These are phyloP conservation scores for Dryobates pubescens DNA, from an alignment of 2,797 vertebrate species.

Conservation along the genomic window DNA sequence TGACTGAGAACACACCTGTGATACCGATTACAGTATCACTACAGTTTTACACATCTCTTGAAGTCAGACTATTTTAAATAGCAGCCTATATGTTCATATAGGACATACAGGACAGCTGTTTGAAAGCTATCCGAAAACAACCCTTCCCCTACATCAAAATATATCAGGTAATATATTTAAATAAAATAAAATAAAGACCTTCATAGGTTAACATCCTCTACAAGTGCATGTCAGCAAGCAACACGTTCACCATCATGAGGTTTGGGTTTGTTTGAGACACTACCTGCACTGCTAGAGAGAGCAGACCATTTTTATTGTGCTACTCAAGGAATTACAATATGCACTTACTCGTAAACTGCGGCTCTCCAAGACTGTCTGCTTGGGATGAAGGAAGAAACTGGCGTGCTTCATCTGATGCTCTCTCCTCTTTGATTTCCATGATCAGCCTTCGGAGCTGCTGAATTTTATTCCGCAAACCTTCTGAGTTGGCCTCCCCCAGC, in stretches of 20 bases:
- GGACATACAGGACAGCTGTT: background rate
- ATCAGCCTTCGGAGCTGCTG: conserved; percentile 47
- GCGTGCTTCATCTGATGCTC: conserved; percentile 72
- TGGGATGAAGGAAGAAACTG: conserved; percentile 76
- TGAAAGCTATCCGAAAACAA: no score
- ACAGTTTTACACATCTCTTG: background rate
- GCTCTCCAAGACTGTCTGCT: conserved; percentile 55
- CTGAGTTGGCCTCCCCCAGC: conserved; percentile 43
- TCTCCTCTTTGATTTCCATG: conserved; percentile 83
- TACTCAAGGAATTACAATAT: background rate
- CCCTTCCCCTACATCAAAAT: background rate
- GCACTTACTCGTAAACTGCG: conserved; percentile 78
- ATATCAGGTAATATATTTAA: background rate
- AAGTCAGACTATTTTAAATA: background rate
- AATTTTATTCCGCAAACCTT: conserved; percentile 61
- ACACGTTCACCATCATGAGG: background rate
- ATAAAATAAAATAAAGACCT: background rate
- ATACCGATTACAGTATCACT: background rate
- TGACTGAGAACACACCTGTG: background rate
- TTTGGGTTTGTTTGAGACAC: background rate
- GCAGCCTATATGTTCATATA: background rate
- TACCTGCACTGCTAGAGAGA: background rate
- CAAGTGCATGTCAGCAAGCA: background rate
- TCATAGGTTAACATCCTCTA: background rate
- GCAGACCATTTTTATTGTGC: background rate